Evolutionary conservation across 2,797 vertebrate genomes (phyloP), one percentile per base, ranked within the genome.

Genomic region (Sciurus carolinensis): DNA sequence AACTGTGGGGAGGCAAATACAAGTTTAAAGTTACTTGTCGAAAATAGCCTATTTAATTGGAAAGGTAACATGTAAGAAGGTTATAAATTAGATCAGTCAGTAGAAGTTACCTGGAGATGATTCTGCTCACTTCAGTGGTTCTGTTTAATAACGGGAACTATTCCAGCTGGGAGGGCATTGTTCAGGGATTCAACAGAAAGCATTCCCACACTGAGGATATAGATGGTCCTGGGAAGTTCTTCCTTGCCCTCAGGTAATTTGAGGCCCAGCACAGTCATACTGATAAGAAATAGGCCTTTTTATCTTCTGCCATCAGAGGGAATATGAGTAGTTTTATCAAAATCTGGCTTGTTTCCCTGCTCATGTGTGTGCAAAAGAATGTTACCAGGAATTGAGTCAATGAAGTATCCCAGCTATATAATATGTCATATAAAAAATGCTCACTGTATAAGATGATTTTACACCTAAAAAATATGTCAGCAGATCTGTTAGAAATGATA

Each of bases 11-110:
- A 87, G 36, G 5, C 39, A 93, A 87, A 80, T 95, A 77, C 26
- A 57, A 75, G 39, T 90, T 92, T 87, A 80, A 96, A 91, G 57
- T 80, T 69, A 44, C 47, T 86, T 96, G 20, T 76, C 79, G 64
- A 75, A 95, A 94, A 24, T 62, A 50, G 26, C 26, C 84, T 73
- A 15, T 79, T 79, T 91, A 95, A 72, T 47, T 92, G 33, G 42
- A 71, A 91, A 95, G 52, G 22, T 82, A 95, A 69, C 42, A n/a
- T 36, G 33, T 85, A 54, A 30, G 93, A 81, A 71, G 13, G 26
- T 93, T 83, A 84, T 87, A 80, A 57, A 83, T 84, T 52, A 87
- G 28, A 85, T 95, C 67, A 73, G 4, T 82, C 36, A 77, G 5
- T 75, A 28, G 79, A 91, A 83, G 88, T 14, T 62, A 33, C 72